A percentile compares a stretch with the other conserved stretches of the same genome.
Conservation (phyloP, 2,113 vertebrate genomes). For the Rhizomys pruinosus region DNA sequence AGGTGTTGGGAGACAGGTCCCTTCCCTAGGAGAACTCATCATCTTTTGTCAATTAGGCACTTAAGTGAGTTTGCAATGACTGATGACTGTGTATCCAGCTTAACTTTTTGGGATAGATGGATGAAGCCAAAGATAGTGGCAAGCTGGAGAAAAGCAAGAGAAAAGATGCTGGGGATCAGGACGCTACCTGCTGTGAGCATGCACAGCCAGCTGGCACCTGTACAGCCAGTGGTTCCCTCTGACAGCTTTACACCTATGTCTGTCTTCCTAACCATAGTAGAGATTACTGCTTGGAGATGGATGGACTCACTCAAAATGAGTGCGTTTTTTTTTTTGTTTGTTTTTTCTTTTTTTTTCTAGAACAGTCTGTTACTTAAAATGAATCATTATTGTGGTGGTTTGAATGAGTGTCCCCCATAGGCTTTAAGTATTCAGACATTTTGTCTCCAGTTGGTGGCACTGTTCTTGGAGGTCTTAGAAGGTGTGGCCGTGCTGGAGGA, state of each 20-base stretch:
- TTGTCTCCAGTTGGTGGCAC: no score
- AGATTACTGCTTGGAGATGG: background rate
- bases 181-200: background rate
- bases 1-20: fast-evolving
- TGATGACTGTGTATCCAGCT: background rate
- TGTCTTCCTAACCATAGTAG: constrained; percentile 9
- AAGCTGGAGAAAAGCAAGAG: background rate
- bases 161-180: background rate
- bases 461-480: no score
- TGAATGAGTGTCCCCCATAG: no score
- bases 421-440: no score
- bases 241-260: background rate
- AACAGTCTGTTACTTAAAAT: constrained; percentile 3
- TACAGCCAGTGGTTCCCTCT: background rate
- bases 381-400: constrained; percentile 12
- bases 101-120: background rate
- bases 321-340: no score
- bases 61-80: background rate
- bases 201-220: background rate
- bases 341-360: background rate
- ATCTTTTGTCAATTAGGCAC: constrained; percentile 3
- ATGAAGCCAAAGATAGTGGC: background rate
- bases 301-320: background rate
- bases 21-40: background rate
- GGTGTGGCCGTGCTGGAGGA: no score